Percentiles rank a stretch among this genome's conserved stretches.
phyloP scores from a whole-genome alignment of 2,113 vertebrate genomes.

The Macrotis lagotis region DNA sequence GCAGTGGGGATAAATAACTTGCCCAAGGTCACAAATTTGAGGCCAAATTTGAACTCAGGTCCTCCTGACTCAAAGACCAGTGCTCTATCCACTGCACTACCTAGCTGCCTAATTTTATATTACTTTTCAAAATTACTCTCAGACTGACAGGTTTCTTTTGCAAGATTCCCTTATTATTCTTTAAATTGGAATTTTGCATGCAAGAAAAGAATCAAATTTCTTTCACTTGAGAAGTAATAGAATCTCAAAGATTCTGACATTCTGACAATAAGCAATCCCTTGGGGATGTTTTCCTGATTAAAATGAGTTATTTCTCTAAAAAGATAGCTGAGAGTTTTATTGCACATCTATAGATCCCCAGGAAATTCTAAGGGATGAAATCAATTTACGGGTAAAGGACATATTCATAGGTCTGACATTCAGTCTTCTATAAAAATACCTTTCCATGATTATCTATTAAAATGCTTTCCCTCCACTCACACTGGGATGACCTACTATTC shows the following conservation, averaged over 20 bases:
- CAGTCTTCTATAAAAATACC: neutral
- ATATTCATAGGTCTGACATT: neutral
- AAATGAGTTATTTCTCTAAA: neutral
- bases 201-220: conserved; percentile 38
- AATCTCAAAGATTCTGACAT: neutral
- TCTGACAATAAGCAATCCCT: conserved; percentile 9
- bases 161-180: conserved; percentile 1
- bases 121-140: conserved; percentile 8
- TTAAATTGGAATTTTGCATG: neutral
- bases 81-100: too few species aligned
- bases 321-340: neutral
- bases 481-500: neutral
- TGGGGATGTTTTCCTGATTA: neutral
- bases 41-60: too few species aligned
- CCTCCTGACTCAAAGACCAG: too few species aligned
- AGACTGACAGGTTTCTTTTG: neutral
- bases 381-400: neutral
- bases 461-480: neutral
- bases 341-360: neutral
- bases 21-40: too few species aligned
- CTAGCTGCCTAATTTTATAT: neutral
- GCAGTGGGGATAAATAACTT: too few species aligned
- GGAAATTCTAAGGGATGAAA: neutral
- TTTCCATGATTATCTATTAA: neutral
- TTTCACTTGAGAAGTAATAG: conserved; percentile 27